Base-by-base conservation (phyloP, 2,113 vertebrate genomes). In the Andinoacara biseriatus region DNA sequence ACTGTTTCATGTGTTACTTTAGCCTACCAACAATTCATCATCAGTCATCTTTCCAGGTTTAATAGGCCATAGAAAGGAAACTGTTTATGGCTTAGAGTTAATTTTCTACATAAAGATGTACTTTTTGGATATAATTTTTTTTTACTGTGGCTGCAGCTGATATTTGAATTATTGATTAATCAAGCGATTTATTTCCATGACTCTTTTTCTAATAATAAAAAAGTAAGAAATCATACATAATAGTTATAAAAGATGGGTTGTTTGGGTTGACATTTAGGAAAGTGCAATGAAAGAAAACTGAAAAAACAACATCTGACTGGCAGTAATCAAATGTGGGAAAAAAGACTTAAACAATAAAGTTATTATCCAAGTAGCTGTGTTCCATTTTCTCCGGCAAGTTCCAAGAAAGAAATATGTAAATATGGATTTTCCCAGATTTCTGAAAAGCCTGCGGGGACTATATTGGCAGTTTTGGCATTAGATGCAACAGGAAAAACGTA, bases 1-100 rank as follows among this genome's bases (percentile, higher is more conserved):
- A 82, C 84, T 84, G 67, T 78, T 86, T 79, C 3, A 72, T 10
- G 33, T 76, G 15, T 63, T 81, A 54, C 46, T 61, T 58, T n/a
- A 57, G 54, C 29, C 10, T 57, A 29, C 65, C n/a, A 76, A 58
- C 58, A 52, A 31, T 56, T 69, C 43, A 69, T 46, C 9, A 43
- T 81, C 15, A 17, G 17, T 56, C 14, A 38, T 43, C 10, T 46
- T 59, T 0, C 2, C 10, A 20, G 13, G 7, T 65, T 65, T 62
- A 38, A 78, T 5, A 56, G 20, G 11, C 18, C 3, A 9, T 13
- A 31, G 38, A 57, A 74, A 22, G 13, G 0, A 76, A 0, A 20
- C 3, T 33, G 5, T 54, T 81, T 69, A 22, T 40, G 17, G 24
- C 43, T 15, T 79, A 59, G 3, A 58, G 10, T 56, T 15, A 43